A percentile compares a stretch with the other conserved stretches of the same genome.
These are phyloP conservation scores for Gambusia affinis DNA, from an alignment of 2,113 vertebrate genomes.

Conservation along the genomic window DNA sequence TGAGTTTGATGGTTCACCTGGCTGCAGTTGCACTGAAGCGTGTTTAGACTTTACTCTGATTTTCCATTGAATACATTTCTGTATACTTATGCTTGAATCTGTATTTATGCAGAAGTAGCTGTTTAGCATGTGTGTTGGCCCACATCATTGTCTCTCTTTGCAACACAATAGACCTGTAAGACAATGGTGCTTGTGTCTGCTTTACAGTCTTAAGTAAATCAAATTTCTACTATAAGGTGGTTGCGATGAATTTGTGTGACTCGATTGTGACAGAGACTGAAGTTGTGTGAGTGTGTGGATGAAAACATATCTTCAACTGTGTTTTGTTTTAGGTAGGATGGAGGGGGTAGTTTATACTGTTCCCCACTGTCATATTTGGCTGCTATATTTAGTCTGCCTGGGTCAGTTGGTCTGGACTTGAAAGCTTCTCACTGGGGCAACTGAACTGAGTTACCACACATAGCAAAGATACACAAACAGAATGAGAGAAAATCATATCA, in stretches of 20 bases:
- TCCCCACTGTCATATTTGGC: conserved; percentile 60
- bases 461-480: conserved; percentile 31
- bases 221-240: conserved; percentile 50
- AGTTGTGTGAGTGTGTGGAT: conserved; percentile 5
- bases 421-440: conserved; percentile 56
- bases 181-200: conserved; percentile 66
- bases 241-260: conserved; percentile 20
- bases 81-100: neutral
- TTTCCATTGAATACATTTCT: conserved; percentile 9
- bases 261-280: conserved; percentile 33
- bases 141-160: conserved; percentile 45
- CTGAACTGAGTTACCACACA: conserved; percentile 51
- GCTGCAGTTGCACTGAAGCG: conserved; percentile 3
- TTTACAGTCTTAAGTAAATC: conserved; percentile 69
- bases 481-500: conserved; percentile 31
- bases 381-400: conserved; percentile 74
- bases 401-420: conserved; percentile 65
- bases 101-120: neutral
- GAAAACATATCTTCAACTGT: conserved; percentile 34
- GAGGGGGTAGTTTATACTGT: conserved; percentile 24
- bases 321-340: neutral
- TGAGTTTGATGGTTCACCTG: conserved; percentile 36
- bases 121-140: conserved; percentile 20
- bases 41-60: conserved; percentile 10
- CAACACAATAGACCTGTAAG: conserved; percentile 59